Percentiles rank a stretch among this genome's conserved stretches.
Evolutionary conservation across 2,113 vertebrate species (phyloP).

Genomic region (Ictalurus punctatus): DNA sequence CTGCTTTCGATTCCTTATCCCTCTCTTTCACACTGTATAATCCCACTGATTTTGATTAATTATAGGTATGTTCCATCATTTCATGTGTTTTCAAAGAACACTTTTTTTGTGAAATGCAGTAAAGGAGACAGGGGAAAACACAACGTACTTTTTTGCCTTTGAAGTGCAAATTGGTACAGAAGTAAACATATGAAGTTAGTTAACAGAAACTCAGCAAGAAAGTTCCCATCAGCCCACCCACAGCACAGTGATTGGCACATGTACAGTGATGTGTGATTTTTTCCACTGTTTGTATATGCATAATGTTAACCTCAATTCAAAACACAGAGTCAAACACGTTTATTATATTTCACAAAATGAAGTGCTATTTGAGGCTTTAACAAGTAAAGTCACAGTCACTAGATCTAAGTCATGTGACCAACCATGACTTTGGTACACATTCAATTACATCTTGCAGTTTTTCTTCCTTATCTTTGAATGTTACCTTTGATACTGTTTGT

Average conservation of each 20-base stretch:
- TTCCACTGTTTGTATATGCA: constrained; percentile 14
- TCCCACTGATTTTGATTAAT: neutral
- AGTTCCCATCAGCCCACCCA: constrained; percentile 42
- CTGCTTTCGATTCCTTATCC: constrained; percentile 33
- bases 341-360: neutral
- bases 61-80: neutral
- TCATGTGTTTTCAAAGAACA: neutral
- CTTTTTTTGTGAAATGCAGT: neutral
- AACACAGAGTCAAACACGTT: constrained; percentile 1
- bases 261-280: constrained; percentile 19
- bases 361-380: neutral
- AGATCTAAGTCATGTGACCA: neutral
- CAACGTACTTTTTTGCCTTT: constrained; percentile 3
- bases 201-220: constrained; percentile 8
- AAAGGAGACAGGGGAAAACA: constrained; percentile 19
- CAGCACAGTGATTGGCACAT: constrained; percentile 4
- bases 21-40: neutral
- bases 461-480: neutral
- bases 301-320: constrained; percentile 34
- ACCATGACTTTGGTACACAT: neutral
- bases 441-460: neutral
- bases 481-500: neutral
- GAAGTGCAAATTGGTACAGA: constrained; percentile 27
- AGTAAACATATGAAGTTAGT: neutral
- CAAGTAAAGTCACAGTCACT: neutral